Evolutionary conservation across 2,888 invertebrate genomes (phyloP), one percentile per base, ranked within the genome.

Genomic region (Agrochola lota): DNA sequence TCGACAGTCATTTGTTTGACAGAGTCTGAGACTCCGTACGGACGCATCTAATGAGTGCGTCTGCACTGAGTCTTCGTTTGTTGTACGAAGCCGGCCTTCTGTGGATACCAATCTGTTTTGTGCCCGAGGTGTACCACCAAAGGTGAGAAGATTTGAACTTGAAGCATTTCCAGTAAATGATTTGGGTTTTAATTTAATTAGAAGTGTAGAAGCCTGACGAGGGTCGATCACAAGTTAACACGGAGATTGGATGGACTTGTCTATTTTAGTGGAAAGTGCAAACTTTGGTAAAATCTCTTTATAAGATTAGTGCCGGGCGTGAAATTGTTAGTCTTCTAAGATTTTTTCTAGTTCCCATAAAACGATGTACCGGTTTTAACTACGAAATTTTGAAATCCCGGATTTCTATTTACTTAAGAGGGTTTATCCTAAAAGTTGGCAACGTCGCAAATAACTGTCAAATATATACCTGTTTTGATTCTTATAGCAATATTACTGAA

Each of bases 101-200:
- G 26, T 52, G 9, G 52, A 23, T 23, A 26, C 2, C 1, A 52
- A 69, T 8, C 17, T 43, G 11, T 55, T 40, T 52, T 59, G 2
- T 52, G 26, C 3, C 7, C 11, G 5, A 63, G 43, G 35, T 59
- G 17, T 66, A 49, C 64, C 71, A 1, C 66, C 26, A 63, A 70
- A 63, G 63, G 71, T 9, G 55, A 66, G 66, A 74, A 71, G 73
- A 70, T 80, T 78, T 64, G 60, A 69, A 69, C 63, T 71, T 64
- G 30, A 80, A 83, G 74, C 75, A 81, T 77, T 87, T 86, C 81
- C 74, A 77, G 71, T 67, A 79, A 80, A 87, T 89, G 85, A 89
- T 88, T 88, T 82, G 84, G 88, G 88, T 88, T 90, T 91, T 87
- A 91, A 92, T 91, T 90, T 87, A 91, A 92, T 92, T 90, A 88